A percentile compares a stretch with the other conserved stretches of the same genome.
These are phyloP conservation scores for Diphyllodes magnificus DNA, from an alignment of 2,113 vertebrate species.

Conservation along the genomic window DNA sequence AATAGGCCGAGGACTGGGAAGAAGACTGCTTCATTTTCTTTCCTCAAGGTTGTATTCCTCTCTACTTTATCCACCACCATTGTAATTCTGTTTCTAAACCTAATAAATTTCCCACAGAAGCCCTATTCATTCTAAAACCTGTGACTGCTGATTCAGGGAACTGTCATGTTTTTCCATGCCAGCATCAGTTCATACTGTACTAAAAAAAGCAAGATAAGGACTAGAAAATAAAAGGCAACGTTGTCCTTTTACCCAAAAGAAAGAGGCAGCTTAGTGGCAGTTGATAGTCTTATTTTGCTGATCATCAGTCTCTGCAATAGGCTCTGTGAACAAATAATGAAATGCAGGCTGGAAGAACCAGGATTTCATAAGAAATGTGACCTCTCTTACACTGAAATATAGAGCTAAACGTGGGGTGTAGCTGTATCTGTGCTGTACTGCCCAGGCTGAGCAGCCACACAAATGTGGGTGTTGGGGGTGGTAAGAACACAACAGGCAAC, in stretches of 20 bases:
- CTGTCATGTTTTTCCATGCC: background rate
- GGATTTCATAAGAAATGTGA: background rate
- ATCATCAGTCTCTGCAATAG: background rate
- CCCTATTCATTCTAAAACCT: slow-evolving; percentile 13
- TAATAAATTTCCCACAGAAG: slow-evolving; percentile 42
- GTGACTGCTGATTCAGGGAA: slow-evolving; percentile 42
- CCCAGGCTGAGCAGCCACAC: background rate
- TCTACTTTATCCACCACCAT: background rate
- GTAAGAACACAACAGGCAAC: background rate
- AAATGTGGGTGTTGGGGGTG: no score
- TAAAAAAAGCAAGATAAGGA: slow-evolving; percentile 18
- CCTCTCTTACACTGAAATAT: background rate
- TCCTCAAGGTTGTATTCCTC: background rate
- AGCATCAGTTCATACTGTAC: background rate
- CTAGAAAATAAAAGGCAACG: slow-evolving; percentile 1
- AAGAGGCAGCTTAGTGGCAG: background rate
- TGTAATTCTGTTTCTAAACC: slow-evolving; percentile 29
- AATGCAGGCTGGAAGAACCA: background rate
- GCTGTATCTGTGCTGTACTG: background rate
- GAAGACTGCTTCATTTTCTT: background rate
- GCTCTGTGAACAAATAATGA: background rate
- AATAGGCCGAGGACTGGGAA: background rate
- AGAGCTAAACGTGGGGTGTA: background rate
- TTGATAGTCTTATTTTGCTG: background rate
- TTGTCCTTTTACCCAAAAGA: background rate